Evolutionary conservation across 23 tunicate species (phyloP).

Genomic region (Aplidium turbinatum): DNA sequence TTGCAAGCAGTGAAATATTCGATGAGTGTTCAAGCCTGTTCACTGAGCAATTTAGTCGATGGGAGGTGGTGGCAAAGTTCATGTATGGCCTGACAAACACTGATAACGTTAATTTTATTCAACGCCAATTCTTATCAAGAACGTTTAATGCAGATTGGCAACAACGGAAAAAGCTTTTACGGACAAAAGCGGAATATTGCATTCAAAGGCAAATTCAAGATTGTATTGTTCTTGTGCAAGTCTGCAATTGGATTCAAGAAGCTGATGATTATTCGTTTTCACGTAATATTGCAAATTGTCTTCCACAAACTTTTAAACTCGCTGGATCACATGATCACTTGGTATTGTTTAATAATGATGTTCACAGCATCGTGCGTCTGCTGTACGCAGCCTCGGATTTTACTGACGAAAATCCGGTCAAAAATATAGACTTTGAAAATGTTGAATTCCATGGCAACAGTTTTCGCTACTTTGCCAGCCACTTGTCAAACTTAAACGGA

Average conservation of each 20-base stretch:
- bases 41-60: slow-evolving; percentile 27
- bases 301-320: slow-evolving; percentile 38
- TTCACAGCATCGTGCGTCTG: slow-evolving; percentile 25
- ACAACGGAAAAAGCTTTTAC: slow-evolving; percentile 6
- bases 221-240: slow-evolving; percentile 15
- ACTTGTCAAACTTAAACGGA: slow-evolving; percentile 16
- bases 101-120: slow-evolving; percentile 13
- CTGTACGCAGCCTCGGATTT: slow-evolving; percentile 26
- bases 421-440: slow-evolving; percentile 29
- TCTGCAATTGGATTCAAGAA: slow-evolving; percentile 41
- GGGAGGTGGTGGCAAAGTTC: slow-evolving; percentile 54
- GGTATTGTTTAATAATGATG: slow-evolving; percentile 34
- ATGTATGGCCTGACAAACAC: slow-evolving; percentile 46
- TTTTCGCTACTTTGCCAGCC: slow-evolving; percentile 22
- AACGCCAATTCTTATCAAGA: neutral
- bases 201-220: slow-evolving; percentile 2
- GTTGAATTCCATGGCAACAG: slow-evolving; percentile 39
- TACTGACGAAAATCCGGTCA: slow-evolving; percentile 23
- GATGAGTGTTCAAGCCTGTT: slow-evolving; percentile 12
- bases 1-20: slow-evolving; percentile 27
- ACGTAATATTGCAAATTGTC: neutral
- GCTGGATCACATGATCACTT: slow-evolving; percentile 2
- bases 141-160: neutral
- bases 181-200: slow-evolving; percentile 9
- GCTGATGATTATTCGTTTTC: slow-evolving; percentile 37